Percentiles rank a stretch among this genome's conserved stretches.
Conservation (phyloP, 2,888 invertebrate species). For the Elmis aenea region DNA sequence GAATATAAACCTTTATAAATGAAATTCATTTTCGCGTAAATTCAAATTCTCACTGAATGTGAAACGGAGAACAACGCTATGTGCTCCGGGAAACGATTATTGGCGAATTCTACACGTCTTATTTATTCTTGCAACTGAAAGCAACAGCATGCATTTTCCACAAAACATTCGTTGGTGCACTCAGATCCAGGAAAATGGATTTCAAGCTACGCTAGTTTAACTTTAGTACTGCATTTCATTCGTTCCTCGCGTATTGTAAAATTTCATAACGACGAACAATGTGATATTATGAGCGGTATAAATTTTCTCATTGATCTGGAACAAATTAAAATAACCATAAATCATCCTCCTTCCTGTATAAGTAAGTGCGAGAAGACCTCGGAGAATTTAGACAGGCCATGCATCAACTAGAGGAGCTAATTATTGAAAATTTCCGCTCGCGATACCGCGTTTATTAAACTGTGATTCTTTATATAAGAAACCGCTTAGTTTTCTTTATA, state of each 20-base stretch:
- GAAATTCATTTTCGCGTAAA: no score
- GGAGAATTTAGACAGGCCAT: constrained; percentile 25
- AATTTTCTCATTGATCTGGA: constrained; percentile 28
- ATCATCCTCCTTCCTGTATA: constrained; percentile 20
- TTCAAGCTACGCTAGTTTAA: constrained; percentile 2
- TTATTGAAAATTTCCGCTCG: constrained; percentile 28
- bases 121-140: constrained; percentile 9
- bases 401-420: constrained; percentile 27
- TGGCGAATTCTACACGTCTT: constrained; percentile 6
- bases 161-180: constrained; percentile 5
- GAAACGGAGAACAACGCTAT: no score
- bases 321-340: constrained; percentile 30
- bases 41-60: no score
- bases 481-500: constrained; percentile 22
- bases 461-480: constrained; percentile 26
- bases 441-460: constrained; percentile 27
- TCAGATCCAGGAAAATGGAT: constrained; percentile 9
- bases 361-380: constrained; percentile 15
- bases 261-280: constrained; percentile 9
- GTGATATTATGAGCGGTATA: constrained; percentile 18
- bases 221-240: constrained; percentile 2
- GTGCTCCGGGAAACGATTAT: no score
- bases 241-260: constrained; percentile 5
- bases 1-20: no score
- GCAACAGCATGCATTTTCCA: constrained; percentile 9